These are phyloP conservation scores for Terrapene triunguis DNA, from an alignment of 2,113 vertebrate species.

Conservation along the genomic window DNA sequence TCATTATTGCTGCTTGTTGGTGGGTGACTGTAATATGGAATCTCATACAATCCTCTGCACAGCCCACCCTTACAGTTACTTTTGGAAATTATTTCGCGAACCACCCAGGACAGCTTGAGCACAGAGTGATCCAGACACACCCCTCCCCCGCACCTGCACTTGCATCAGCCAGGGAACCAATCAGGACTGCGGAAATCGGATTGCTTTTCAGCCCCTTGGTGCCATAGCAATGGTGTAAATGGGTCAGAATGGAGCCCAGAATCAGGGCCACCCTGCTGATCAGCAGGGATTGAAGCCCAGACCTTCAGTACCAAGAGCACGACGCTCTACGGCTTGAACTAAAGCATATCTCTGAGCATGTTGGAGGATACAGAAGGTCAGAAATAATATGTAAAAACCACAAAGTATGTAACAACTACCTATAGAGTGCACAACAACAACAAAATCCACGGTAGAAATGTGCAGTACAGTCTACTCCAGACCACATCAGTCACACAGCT, in stretches of 20 bases:
- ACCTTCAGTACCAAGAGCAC: rapidly evolving
- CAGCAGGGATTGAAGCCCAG: neutral
- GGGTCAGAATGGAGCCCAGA: neutral
- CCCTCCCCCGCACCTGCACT: neutral
- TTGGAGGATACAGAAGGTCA: neutral
- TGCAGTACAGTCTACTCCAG: neutral
- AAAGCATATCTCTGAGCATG: neutral
- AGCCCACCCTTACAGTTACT: neutral
- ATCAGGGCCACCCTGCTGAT: neutral
- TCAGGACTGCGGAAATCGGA: neutral
- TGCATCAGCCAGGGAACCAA: neutral
- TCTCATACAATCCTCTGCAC: neutral
- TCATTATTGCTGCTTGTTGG: too few species aligned
- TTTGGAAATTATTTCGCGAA: neutral
- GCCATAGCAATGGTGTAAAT: neutral
- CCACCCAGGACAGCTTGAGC: neutral
- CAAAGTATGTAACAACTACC: neutral
- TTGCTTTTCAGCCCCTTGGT: neutral
- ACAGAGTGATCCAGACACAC: neutral
- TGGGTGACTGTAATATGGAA: neutral
- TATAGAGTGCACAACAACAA: rapidly evolving
- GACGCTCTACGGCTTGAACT: neutral
- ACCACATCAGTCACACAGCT: rapidly evolving
- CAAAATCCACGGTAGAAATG: neutral
- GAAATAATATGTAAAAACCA: neutral